Conservation (phyloP, 2,888 invertebrate species). For the Ochropleura plecta region DNA sequence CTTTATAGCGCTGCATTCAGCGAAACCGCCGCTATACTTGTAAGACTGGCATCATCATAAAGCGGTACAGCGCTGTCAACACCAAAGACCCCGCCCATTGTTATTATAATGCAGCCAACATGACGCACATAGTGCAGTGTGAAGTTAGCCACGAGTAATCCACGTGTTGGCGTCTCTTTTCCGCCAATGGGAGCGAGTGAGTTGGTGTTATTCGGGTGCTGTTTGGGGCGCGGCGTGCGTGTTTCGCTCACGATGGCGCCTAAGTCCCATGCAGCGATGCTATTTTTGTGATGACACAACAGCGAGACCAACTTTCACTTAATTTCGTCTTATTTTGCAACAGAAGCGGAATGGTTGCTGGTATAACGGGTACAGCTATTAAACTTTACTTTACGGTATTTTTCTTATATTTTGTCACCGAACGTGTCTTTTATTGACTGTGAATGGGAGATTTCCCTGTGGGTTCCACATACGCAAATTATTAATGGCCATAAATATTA, state of each 20-base stretch:
- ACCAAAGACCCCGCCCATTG: constrained; percentile 82
- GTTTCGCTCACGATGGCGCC: constrained; percentile 53
- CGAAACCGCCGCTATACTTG: constrained; percentile 27
- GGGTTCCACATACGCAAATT: not conserved
- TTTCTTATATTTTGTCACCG: constrained; percentile 30
- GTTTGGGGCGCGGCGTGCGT: constrained; percentile 59
- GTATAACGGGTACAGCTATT: constrained; percentile 40
- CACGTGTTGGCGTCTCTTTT: constrained; percentile 69
- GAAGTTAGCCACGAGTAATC: constrained; percentile 77
- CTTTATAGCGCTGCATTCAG: constrained; percentile 70
- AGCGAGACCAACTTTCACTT: constrained; percentile 72
- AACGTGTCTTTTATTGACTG: not conserved
- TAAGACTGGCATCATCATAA: constrained; percentile 14
- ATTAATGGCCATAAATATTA: not conserved
- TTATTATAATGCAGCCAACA: constrained; percentile 90
- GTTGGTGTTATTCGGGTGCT: constrained; percentile 53
- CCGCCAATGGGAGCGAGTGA: constrained; percentile 67
- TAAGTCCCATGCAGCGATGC: constrained; percentile 60
- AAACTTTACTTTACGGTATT: constrained; percentile 32
- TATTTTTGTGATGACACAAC: constrained; percentile 73
- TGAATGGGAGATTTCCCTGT: not conserved
- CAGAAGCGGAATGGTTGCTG: constrained; percentile 52
- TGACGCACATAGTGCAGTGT: constrained; percentile 82
- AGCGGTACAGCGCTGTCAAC: constrained; percentile 76
- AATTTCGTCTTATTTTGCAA: constrained; percentile 68